Conservation (phyloP, 2,888 invertebrate genomes). For the Polylopha cassiicola region DNA sequence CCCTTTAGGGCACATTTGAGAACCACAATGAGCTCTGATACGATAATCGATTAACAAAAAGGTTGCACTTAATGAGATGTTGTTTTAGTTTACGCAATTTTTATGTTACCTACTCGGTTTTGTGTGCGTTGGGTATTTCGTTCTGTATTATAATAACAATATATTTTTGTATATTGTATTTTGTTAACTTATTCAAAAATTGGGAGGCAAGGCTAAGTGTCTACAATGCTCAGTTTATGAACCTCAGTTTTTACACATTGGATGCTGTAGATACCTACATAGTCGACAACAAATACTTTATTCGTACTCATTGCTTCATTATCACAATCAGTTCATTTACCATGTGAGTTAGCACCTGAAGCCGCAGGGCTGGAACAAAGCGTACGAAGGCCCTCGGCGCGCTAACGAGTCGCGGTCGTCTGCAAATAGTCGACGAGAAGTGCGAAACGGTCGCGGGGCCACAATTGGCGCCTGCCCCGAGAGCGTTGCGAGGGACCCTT, state of each 20-base stretch:
- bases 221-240: no score
- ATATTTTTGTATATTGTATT: no score
- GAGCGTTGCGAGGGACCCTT: constrained; percentile 72
- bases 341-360: constrained; percentile 39
- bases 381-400: constrained; percentile 37
- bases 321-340: constrained; percentile 28
- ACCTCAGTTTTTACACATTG: no score
- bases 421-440: constrained; percentile 68
- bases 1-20: constrained; percentile 72
- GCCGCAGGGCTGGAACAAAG: constrained; percentile 40
- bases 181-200: no score
- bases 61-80: constrained; percentile 63
- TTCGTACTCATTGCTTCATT: no score
- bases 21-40: constrained; percentile 54
- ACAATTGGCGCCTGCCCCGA: constrained; percentile 63
- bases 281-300: no score
- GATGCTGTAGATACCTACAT: no score
- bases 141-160: not conserved
- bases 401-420: constrained; percentile 57
- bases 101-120: not conserved
- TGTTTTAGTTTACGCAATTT: constrained; percentile 50
- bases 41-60: constrained; percentile 62
- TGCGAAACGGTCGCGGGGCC: constrained; percentile 66
- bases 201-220: no score
- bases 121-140: no score